These are phyloP conservation scores for Odontophorus gujanensis DNA, from an alignment of 2,113 vertebrate genomes.

Conservation along the genomic window DNA sequence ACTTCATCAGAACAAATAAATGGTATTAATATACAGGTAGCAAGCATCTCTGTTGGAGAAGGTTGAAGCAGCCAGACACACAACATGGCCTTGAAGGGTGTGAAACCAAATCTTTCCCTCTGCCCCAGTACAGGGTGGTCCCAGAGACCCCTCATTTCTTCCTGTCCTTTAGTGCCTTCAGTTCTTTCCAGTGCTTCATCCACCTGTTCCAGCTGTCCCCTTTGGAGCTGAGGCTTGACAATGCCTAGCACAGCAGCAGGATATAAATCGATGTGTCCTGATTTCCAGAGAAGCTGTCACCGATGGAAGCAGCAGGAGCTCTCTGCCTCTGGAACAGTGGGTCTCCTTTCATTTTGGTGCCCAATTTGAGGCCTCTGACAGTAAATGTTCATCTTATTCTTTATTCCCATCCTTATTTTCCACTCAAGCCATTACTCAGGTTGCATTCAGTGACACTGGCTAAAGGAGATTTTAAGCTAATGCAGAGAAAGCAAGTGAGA, in stretches of 20 bases:
- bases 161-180: accelerated
- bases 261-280: background rate
- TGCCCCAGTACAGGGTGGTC: background rate
- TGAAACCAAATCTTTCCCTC: background rate
- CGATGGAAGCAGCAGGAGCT: background rate
- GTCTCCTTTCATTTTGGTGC: background rate
- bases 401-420: slow-evolving; percentile 46
- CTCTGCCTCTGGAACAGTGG: background rate
- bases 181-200: background rate
- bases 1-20: background rate
- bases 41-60: background rate
- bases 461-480: slow-evolving; percentile 58
- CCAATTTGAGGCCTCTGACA: slow-evolving; percentile 24
- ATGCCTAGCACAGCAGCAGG: background rate
- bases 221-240: background rate
- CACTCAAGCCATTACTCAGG: slow-evolving; percentile 54
- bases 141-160: background rate
- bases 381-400: slow-evolving; percentile 24
- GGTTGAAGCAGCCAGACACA: background rate
- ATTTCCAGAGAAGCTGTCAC: background rate
- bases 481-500: slow-evolving; percentile 50
- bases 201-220: background rate
- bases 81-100: background rate
- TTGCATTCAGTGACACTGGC: slow-evolving; percentile 23
- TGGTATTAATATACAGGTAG: background rate